Conservation (phyloP, 2,797 vertebrate species). For the Galagoides demidoff region DNA sequence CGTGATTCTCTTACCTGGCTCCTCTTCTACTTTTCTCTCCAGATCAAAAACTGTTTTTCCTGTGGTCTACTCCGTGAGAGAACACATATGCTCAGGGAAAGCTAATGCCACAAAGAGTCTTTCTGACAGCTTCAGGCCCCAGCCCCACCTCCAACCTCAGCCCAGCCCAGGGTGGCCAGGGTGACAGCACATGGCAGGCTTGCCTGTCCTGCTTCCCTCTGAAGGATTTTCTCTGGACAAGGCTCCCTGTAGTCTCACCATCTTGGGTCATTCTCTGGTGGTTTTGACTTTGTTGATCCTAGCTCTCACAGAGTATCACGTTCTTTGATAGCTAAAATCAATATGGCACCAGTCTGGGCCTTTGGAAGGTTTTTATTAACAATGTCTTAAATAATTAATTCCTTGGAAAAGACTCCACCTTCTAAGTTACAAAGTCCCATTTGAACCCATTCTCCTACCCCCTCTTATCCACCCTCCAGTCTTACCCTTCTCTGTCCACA, state of each 20-base stretch:
- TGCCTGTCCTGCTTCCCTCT: background rate
- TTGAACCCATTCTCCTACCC: background rate
- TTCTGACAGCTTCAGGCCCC: background rate
- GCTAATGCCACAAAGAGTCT: background rate
- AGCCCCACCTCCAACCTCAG: background rate
- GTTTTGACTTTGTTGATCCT: background rate
- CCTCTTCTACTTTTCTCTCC: background rate
- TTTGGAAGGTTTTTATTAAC: background rate
- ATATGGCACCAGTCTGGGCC: background rate
- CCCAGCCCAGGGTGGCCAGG: background rate
- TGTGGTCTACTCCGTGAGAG: background rate
- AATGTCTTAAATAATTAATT: conserved; percentile 3
- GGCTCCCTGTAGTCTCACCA: background rate
- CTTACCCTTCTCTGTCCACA: background rate
- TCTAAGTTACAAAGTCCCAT: background rate
- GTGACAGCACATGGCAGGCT: background rate
- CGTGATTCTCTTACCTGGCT: background rate
- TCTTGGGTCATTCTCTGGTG: background rate
- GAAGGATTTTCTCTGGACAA: background rate
- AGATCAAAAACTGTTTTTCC: background rate
- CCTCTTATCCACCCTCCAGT: background rate
- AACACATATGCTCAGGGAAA: background rate
- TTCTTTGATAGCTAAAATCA: background rate
- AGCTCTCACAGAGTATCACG: background rate
- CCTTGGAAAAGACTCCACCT: background rate